Evolutionary conservation across 2,797 vertebrate species (phyloP).

Genomic region (Paguma larvata): DNA sequence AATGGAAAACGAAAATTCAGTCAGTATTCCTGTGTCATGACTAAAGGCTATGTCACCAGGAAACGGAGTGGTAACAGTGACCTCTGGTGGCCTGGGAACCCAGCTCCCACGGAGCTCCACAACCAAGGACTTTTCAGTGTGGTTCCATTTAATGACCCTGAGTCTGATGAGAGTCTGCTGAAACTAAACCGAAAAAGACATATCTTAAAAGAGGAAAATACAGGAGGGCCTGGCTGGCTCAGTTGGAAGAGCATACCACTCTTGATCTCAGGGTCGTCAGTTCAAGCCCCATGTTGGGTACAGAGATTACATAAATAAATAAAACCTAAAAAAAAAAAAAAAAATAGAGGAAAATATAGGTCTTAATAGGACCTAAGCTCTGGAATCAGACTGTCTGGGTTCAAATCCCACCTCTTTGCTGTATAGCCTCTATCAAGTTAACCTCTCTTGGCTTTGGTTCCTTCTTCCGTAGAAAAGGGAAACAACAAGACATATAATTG

Average conservation of each 20-base stretch:
- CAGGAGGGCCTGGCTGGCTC: background rate
- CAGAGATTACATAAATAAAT: background rate
- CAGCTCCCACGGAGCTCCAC: background rate
- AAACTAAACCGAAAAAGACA: background rate
- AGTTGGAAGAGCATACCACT: background rate
- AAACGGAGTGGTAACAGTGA: background rate
- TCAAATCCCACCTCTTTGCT: background rate
- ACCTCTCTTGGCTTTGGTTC: background rate
- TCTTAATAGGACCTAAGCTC: background rate
- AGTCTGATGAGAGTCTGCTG: background rate
- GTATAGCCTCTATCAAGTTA: background rate
- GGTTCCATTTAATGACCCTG: background rate
- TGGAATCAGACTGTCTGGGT: background rate
- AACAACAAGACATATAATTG: background rate
- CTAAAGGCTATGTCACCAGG: background rate
- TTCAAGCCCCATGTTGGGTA: background rate
- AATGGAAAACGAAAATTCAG: conserved; percentile 24
- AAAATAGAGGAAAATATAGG: background rate
- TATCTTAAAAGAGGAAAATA: background rate
- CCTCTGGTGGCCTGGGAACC: background rate
- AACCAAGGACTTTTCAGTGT: no score
- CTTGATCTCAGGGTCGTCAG: background rate
- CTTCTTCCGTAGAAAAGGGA: background rate
- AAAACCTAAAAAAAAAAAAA: background rate
- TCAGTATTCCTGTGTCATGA: background rate